phyloP scores from a whole-genome alignment of 2,888 invertebrate genomes.

The Nephrotoma guestfalica region DNA sequence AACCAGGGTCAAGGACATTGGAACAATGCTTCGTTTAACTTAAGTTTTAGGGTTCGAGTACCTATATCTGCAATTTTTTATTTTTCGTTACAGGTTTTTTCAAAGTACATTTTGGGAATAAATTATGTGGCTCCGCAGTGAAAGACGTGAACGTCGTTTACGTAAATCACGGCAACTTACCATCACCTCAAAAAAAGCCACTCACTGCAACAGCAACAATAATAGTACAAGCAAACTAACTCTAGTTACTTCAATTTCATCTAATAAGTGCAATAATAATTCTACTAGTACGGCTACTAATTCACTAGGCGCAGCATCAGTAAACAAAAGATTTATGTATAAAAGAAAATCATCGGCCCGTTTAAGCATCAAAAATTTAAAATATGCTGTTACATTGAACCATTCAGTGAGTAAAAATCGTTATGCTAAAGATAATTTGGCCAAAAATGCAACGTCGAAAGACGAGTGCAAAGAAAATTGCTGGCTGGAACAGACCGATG shows the following conservation, averaged over 20 bases:
- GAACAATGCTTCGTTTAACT: too few relatives aligned
- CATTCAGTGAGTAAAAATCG: not conserved
- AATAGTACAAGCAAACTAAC: not conserved
- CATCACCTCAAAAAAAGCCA: not conserved
- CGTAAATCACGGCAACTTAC: slow-evolving; percentile 13
- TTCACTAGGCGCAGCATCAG: not conserved
- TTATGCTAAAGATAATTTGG: not conserved
- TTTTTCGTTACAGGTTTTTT: not conserved
- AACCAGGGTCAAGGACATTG: too few relatives aligned
- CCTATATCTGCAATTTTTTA: not conserved
- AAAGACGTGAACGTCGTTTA: slow-evolving; percentile 44
- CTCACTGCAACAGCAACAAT: not conserved
- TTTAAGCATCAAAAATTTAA: not conserved
- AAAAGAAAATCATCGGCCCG: not conserved
- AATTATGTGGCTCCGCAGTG: slow-evolving; percentile 51
- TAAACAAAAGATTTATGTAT: not conserved
- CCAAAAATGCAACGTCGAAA: slow-evolving; percentile 3
- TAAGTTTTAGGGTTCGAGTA: too few relatives aligned
- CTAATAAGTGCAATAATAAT: slow-evolving; percentile 5
- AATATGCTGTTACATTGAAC: not conserved
- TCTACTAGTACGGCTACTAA: not conserved
- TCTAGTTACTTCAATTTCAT: slow-evolving; percentile 2
- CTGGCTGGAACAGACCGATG: slow-evolving; percentile 16
- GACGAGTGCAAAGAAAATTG: slow-evolving; percentile 17
- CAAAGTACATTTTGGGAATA: not conserved